phyloP scores from a whole-genome alignment of 2,797 vertebrate species.

The Rhinella marina region DNA sequence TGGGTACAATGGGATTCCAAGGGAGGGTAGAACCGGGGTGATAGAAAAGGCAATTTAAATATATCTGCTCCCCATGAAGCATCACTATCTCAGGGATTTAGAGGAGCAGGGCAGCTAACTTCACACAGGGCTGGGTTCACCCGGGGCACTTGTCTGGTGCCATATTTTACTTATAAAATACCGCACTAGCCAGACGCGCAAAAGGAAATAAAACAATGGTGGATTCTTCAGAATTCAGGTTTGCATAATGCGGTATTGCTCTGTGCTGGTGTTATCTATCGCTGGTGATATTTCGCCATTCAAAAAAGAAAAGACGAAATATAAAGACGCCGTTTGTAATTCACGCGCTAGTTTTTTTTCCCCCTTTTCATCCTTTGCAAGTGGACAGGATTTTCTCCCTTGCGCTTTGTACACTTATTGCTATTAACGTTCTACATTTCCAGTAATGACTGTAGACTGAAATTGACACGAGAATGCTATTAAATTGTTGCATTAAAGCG shows the following conservation, averaged over 20 bases:
- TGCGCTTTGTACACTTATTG: not conserved
- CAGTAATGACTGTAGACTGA: slow-evolving; percentile 5
- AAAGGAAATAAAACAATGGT: not conserved
- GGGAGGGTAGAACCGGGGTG: not conserved
- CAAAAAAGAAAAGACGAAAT: not conserved
- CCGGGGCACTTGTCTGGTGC: not conserved
- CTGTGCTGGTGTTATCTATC: not conserved
- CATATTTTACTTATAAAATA: slow-evolving; percentile 13
- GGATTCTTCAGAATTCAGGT: not conserved
- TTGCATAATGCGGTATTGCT: not conserved
- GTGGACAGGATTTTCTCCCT: not conserved
- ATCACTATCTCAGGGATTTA: not conserved
- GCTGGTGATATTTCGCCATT: not conserved
- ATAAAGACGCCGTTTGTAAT: not conserved
- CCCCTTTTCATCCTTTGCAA: too few species aligned
- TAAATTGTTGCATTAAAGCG: not conserved
- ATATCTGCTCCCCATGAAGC: not conserved
- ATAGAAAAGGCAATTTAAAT: slow-evolving; percentile 3
- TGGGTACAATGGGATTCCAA: slow-evolving; percentile 16
- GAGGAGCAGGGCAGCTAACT: not conserved
- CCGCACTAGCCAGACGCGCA: too few species aligned
- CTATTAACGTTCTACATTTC: slow-evolving; percentile 6
- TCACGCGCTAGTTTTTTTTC: too few species aligned
- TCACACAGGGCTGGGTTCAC: slow-evolving; percentile 9
- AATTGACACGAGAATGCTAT: not conserved